Base-by-base conservation (phyloP, 1,140 invertebrate species). In the Bombus terrestris region DNA sequence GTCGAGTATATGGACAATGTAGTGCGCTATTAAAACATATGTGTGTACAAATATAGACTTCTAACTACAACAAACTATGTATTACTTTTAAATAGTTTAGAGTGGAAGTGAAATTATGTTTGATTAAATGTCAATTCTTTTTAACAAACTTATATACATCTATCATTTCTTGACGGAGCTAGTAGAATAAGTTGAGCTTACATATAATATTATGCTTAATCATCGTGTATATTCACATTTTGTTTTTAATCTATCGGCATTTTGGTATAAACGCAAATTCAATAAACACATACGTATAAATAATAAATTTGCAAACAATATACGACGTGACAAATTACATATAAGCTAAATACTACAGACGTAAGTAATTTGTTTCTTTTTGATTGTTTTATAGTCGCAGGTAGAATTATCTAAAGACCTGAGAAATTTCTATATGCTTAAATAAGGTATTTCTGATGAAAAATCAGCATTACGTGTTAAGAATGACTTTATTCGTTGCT, bases 401-500 rank as follows among this genome's bases (percentile, higher is more conserved):
- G 2, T 35, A 41, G n/a, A 81, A 69, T 57, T 62, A 9, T 10
- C 75, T 39, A 39, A 15, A 77, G 4, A 35, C 28, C 53, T 78
- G 37, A 78, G 25, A 62, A 37, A 78, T 39, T 43, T 83, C 43
- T 35, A 18, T 25, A 10, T 28, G 12, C 32, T 22, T 41, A 62
- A 69, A 78, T 37, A 84, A 79, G n/a, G 39, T 62, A 53, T 39
- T 22, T n/a, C 43, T 28, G 2, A 53, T 39, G 28, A 75, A 53
- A 79, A 72, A 43, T 57, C 53, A 84, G 32, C n/a, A 15, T 59
- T 68, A 78, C 37, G 47, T 57, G 18, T 74, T 75, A 71, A 59
- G 47, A 43, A 79, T 62, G 68, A 72, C 62, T 84, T 84, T 84
- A 84, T 80, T 84, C 53, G 39, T 62, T 78, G 57, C 66, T 84